Base-by-base conservation (phyloP, 1,140 invertebrate genomes). In the Tenebrio molitor region DNA sequence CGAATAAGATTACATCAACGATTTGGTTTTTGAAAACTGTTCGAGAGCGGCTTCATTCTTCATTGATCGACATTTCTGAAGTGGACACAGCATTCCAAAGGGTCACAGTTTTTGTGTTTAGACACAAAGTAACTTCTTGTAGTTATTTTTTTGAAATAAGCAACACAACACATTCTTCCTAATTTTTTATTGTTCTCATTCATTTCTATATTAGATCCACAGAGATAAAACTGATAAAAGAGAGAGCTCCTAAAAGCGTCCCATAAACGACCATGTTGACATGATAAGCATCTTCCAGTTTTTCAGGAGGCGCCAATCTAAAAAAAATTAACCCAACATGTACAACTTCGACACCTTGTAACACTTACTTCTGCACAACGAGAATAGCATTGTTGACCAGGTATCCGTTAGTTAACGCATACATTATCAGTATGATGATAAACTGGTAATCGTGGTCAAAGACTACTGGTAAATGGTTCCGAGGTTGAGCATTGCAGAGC, bases 391-490 rank as follows among this genome's bases (percentile, higher is more conserved):
- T 64, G 36, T 19, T 33, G 17, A 66, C 7, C 6, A 66, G 12
- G 16, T 42, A 66, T 7, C 63, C 63, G 21, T 41, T 66, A 1
- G 34, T 66, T 6, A 66, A 14, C 1, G 36, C 1, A 25, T 42
- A 66, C n/a, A n/a, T 10, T 23, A 23, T 23, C 25, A 21, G 14
- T 10, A 66, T 66, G 19, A 66, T 10, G 17, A 44, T 66, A 16
- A 42, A 66, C 19, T 42, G 64, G 12, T 66, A 44, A 12, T 66
- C 64, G 25, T 44, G 17, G 2, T n/a, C 36, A 44, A 66, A 66
- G 23, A 66, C 39, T n/a, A 42, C 64, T 12, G 64, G 64, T 23
- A 66, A 15, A 17, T 66, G 6, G 19, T 14, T 2, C 14, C 64
- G 16, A 15, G 36, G 36, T 15, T 66, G 36, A 16, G 19, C 36